Percentiles rank a stretch among this genome's conserved stretches.
Conservation (phyloP, 2,113 vertebrate genomes). For the Ivindomyrus marchei region DNA sequence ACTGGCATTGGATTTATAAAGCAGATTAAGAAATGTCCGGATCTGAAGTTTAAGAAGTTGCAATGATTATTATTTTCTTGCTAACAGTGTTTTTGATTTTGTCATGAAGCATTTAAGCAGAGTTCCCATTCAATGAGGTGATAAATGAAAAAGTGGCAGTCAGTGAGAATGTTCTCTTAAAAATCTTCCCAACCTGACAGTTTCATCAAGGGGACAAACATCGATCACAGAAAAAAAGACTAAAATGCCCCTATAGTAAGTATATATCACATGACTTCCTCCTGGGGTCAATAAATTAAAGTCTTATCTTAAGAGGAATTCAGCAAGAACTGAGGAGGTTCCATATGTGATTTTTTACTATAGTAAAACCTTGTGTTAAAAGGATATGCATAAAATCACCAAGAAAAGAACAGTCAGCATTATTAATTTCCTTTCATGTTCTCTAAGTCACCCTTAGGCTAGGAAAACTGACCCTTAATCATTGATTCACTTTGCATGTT, state of each 20-base stretch:
- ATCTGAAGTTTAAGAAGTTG: neutral
- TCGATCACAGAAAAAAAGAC: neutral
- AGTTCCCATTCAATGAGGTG: neutral
- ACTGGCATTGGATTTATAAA: too few species aligned
- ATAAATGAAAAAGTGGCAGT: neutral
- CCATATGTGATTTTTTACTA: neutral
- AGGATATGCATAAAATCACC: neutral
- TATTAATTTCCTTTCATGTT: neutral
- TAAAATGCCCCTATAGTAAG: neutral
- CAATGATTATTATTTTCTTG: neutral
- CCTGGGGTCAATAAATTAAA: too few species aligned
- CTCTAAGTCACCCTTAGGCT: neutral
- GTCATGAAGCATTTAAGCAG: neutral
- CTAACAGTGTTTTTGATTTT: neutral
- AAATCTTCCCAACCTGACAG: neutral
- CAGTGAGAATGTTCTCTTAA: neutral
- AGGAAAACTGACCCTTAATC: neutral
- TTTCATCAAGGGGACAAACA: neutral
- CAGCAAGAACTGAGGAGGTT: too few species aligned
- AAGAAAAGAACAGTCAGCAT: neutral
- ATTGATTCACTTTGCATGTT: neutral
- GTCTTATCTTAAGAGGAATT: too few species aligned
- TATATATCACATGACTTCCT: neutral
- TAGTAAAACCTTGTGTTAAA: neutral
- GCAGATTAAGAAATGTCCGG: neutral